Evolutionary conservation across 2,113 vertebrate genomes (phyloP), one percentile per base, ranked within the genome.

Genomic region (Nothocercus nigrocapillus): DNA sequence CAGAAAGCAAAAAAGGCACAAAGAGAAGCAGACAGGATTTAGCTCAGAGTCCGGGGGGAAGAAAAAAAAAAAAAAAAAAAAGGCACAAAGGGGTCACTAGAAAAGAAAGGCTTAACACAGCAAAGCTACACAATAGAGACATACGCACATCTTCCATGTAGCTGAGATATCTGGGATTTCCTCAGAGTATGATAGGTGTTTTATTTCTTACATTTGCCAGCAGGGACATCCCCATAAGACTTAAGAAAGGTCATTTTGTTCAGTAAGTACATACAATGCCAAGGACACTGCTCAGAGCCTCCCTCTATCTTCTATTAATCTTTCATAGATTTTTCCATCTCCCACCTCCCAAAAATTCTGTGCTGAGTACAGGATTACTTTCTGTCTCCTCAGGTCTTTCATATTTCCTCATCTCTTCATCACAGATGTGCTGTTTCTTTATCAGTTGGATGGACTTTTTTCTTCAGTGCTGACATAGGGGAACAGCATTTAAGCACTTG

Each of bases 1-100:
- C 97, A 97, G 97, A 95, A 97, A 97, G 98, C 98, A 97, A 97
- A 97, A 96, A 97, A 97, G 95, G 98, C 98, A 98, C 98, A 98
- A 95, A 98, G 95, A 98, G 96, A 98, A 98, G 98, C 98, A 98
- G 97, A 97, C 94, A 95, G 93, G 89, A 88, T 97, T 98, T 98
- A 98, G 97, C 97, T 94, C 34, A 15, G 83, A 80, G 97, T 95
- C 92, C 91, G 97, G 85, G 49, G 47, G 21, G 20, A 22, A 20
- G 19, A 8, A 20, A 20, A 45, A 45, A 45, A 45, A 45, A 45
- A 20, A 47, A 47, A 47, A 81, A 45, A 91, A 84, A 54, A 86
- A 82, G 79, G 75, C 85, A 96, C 97, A 97, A 94, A 97, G 44
- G 34, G 81, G 87, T 85, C 93, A 96, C 90, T 68, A 67, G 94